Conservation (phyloP, 2,888 invertebrate genomes). For the Scaptodrosophila latifasciaeformis region DNA sequence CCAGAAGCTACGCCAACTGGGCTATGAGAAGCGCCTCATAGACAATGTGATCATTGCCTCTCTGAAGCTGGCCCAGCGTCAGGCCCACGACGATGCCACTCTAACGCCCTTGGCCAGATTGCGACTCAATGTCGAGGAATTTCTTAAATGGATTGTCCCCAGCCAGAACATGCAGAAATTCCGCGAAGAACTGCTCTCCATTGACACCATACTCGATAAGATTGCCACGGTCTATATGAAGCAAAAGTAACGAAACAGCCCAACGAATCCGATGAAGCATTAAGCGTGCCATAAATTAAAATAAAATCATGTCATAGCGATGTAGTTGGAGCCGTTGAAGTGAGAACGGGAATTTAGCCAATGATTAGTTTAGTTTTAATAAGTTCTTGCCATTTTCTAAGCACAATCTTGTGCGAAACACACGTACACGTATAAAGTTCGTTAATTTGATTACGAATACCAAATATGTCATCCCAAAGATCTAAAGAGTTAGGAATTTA, state of each 20-base stretch:
- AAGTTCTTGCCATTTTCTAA: conserved; percentile 54
- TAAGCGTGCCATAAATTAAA: background rate
- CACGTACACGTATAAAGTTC: conserved; percentile 24
- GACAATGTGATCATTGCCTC: conserved; percentile 88
- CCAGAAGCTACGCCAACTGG: conserved; percentile 84
- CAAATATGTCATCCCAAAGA: conserved; percentile 58
- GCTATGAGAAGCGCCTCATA: conserved; percentile 83
- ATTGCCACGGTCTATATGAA: conserved; percentile 72
- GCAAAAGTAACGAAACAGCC: conserved; percentile 52
- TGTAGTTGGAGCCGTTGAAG: no score
- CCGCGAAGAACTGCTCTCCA: conserved; percentile 82
- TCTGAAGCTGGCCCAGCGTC: conserved; percentile 83
- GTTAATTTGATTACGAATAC: conserved; percentile 31
- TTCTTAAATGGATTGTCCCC: conserved; percentile 88
- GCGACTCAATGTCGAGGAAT: conserved; percentile 84
- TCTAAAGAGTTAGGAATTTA: conserved; percentile 3
- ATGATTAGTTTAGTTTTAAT: conserved; percentile 37
- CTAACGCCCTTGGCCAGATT: conserved; percentile 80
- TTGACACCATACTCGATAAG: conserved; percentile 85
- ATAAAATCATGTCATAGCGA: no score
- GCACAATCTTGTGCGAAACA: no score
- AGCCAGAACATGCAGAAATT: conserved; percentile 86
- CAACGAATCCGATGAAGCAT: background rate
- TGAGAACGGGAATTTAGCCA: background rate
- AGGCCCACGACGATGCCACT: conserved; percentile 79